Conservation (phyloP, 2,113 vertebrate genomes). For the Dicerorhinus sumatrensis region DNA sequence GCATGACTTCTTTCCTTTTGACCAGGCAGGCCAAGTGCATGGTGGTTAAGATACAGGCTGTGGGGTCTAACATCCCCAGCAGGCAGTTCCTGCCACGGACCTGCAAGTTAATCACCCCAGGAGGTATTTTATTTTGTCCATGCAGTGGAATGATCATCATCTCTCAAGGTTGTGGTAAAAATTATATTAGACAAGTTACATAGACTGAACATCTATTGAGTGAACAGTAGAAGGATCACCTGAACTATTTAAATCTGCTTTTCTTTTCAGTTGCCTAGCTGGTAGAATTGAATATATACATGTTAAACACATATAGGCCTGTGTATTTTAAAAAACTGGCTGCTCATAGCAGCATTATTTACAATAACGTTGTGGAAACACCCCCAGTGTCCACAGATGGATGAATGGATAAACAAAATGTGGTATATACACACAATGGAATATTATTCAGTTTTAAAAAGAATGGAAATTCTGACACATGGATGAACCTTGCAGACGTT, state of each 20-base stretch:
- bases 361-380: not conserved
- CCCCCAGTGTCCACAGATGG: not conserved
- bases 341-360: not conserved
- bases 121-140: not conserved
- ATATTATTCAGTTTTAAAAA: not conserved
- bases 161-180: not conserved
- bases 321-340: not conserved
- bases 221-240: not conserved
- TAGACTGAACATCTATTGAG: not conserved
- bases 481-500: not conserved
- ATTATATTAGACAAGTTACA: not conserved
- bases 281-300: not conserved
- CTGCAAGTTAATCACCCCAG: not conserved
- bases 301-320: not conserved
- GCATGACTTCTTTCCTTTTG: not conserved
- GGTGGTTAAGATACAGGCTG: not conserved
- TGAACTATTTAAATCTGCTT: slow-evolving; percentile 42
- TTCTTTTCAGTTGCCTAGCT: not conserved
- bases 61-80: not conserved
- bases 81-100: not conserved
- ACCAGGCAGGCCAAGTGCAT: not conserved
- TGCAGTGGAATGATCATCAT: not conserved
- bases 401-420: not conserved
- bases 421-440: not conserved
- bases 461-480: not conserved